A percentile compares a stretch with the other conserved stretches of the same genome.
Conservation (phyloP, 2,888 invertebrate species). For the Sesia apiformis region DNA sequence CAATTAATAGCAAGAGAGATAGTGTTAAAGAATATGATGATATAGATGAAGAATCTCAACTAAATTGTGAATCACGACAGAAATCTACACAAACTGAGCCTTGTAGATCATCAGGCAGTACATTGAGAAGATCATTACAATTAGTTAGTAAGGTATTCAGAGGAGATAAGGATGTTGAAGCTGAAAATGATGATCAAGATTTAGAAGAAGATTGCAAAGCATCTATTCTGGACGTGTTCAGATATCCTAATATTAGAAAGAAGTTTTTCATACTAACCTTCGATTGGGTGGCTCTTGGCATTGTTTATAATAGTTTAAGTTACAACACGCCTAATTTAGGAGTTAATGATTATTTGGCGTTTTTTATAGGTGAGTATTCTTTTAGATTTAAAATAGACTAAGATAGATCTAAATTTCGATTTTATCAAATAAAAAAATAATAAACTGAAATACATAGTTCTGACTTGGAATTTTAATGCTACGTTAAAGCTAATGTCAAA, state of each 20-base stretch:
- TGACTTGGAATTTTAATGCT: no score
- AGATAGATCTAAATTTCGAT: no score
- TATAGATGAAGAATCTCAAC: slow-evolving; percentile 26
- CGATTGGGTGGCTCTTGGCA: slow-evolving; percentile 79
- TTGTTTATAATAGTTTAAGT: slow-evolving; percentile 79
- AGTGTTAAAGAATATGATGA: slow-evolving; percentile 10
- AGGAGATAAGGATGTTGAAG: slow-evolving; percentile 35
- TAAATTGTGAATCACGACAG: slow-evolving; percentile 25
- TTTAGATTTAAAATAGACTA: no score
- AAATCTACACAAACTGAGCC: slow-evolving; percentile 45
- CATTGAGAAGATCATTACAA: slow-evolving; percentile 48
- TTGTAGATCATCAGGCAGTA: slow-evolving; percentile 31
- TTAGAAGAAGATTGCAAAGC: slow-evolving; percentile 68
- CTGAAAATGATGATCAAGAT: slow-evolving; percentile 53
- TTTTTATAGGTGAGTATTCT: slow-evolving; percentile 74
- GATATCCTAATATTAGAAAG: slow-evolving; percentile 78
- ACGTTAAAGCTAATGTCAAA: no score
- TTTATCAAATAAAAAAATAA: no score
- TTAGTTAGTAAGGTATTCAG: slow-evolving; percentile 46
- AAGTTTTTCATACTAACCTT: slow-evolving; percentile 79
- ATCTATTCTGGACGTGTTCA: slow-evolving; percentile 76
- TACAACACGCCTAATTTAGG: slow-evolving; percentile 80
- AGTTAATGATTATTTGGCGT: slow-evolving; percentile 79
- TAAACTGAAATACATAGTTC: no score
- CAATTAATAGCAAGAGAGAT: background rate